Evolutionary conservation across 2,797 vertebrate genomes (phyloP), one percentile per base, ranked within the genome.

Genomic region (Sebastes trivittatus): DNA sequence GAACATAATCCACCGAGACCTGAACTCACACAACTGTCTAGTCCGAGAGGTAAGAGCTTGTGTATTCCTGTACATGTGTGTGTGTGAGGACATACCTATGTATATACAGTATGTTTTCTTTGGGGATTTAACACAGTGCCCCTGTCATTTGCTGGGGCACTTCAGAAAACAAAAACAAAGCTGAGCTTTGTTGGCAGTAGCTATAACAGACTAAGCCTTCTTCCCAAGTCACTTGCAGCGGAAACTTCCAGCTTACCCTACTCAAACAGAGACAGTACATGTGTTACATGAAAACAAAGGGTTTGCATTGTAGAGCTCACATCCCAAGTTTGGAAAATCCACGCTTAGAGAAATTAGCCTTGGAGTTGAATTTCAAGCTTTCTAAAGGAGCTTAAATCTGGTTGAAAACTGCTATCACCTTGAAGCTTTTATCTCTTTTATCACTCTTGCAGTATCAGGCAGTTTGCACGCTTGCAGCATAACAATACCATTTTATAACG

Each of bases 21-120:
- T 99, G 90, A 99, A 99, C 94, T 99, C 98, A 8, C 96, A 98
- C 96, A 99, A 99, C 95, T 99, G 98, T 93, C 96, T 99, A 0
- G 98, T 99, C 71, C 95, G 97, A 66, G 98, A 98, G 96, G 98
- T 98, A 91, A 96, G 96, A 88, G 27, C 73, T 59, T 30, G 52
- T 74, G 23, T 49, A 8, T 27, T 78, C 55, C 79, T 61, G 69
- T 62, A 14, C n/a, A 5, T 54, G 42, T 76, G 56, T 56, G 20
- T 52, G 58, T 67, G 67, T 59, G 59, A 16, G 25, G 25, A 71
- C 61, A 52, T 80, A 77, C 73, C 75, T 74, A 27, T 72, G 62
- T 20, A 64, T 20, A 32, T 64, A 27, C 29, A 55, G 22, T 20
- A 34, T 90, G 88, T 83, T 90, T 89, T 87, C 72, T 83, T 72